Evolutionary conservation across 2,888 invertebrate species (phyloP), one percentile per base, ranked within the genome.

Genomic region (Rhagophthalmus giganteus): DNA sequence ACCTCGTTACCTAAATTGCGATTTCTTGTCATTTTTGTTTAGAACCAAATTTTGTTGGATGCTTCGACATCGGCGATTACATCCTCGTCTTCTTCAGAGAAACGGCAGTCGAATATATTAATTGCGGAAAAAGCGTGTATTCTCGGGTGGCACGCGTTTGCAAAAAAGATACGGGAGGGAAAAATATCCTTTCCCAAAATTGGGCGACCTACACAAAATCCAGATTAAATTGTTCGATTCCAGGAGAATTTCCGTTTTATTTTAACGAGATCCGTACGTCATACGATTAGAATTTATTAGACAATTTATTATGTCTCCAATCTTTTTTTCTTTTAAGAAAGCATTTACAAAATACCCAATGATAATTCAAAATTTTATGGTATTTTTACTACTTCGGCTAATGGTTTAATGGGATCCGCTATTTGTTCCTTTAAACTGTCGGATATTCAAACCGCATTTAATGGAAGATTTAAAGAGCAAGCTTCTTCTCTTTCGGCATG

Each of bases 1-100:
- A 5, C 7, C 3, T 20, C 7, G 7, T 5, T 20, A 7, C 20
- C 7, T 20, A 5, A 20, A 3, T 20, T 20, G 7, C 20, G n/a
- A n/a, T n/a, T n/a, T n/a, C n/a, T n/a, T n/a, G n/a, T n/a, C n/a
- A n/a, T n/a, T n/a, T 9, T 27, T 39, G 81, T 83, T 48, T 83
- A 97, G 97, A 95, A 77, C 95, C 97, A n/a, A 93, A 97, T 77
- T 97, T 97, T 75, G 96, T 96, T 46, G 96, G 94, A 11, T 93
- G 95, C 1, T 96, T 92, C 75, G 95, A 95, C 73, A 89, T 94
- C 55, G 94, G 91, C 8, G 90, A 94, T 58, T 89, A 93, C 75
- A 95, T 97, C 11, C 86, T 94, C 68, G 96, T 97, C 83, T 97
- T 97, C 85, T 96, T 96, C 82, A 90, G 97, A 2, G 97, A 97